Conservation (phyloP, 1,140 invertebrate genomes). For the Nebria ingens region DNA sequence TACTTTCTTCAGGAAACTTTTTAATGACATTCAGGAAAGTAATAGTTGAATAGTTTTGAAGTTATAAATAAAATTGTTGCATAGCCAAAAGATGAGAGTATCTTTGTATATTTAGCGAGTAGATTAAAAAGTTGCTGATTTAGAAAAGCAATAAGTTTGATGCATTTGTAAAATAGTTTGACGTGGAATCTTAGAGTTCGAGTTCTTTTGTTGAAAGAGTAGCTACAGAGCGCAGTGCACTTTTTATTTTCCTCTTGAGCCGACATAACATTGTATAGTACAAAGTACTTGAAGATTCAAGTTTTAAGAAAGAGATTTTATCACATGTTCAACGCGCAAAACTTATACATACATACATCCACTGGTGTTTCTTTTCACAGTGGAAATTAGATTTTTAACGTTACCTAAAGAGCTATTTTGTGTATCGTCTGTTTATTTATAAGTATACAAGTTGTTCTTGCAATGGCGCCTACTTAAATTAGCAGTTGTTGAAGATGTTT, state of each 20-base stretch:
- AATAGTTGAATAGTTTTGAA: too few relatives aligned
- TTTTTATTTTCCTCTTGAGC: not conserved
- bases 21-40: too few relatives aligned
- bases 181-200: not conserved
- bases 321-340: not conserved
- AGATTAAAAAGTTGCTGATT: too few relatives aligned
- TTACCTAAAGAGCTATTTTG: not conserved
- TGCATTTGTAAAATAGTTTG: conserved; percentile 4
- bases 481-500: not conserved
- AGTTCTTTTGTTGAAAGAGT: not conserved
- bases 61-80: too few relatives aligned
- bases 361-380: not conserved
- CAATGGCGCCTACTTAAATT: not conserved
- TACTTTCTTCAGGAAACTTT: not conserved
- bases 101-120: too few relatives aligned
- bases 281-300: not conserved
- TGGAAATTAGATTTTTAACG: conserved; percentile 2
- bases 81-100: too few relatives aligned
- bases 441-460: not conserved
- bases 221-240: not conserved
- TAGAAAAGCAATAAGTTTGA: too few relatives aligned
- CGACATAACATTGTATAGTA: not conserved
- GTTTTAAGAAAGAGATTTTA: conserved; percentile 2
- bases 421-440: not conserved
- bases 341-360: not conserved